Evolutionary conservation across 2,113 vertebrate species (phyloP), one percentile per base, ranked within the genome.

Genomic region (Mionectes macconnelli): DNA sequence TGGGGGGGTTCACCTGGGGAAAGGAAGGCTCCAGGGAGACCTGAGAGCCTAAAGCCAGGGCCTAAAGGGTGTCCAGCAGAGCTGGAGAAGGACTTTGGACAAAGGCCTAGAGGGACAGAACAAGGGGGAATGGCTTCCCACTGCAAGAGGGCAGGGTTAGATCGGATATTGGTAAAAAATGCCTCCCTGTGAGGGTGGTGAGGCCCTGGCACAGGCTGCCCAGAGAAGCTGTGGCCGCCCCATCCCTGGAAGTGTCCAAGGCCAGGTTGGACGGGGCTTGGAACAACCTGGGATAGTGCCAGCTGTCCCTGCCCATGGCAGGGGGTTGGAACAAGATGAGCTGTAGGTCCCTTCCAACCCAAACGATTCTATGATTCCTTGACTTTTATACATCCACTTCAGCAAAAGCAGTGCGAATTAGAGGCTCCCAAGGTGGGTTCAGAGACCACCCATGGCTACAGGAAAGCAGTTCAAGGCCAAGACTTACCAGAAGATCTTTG

Each of bases 271-370:
- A 68, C 1, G 0, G 24, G 24, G 20, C 16, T 40, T 53, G 62
- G 30, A 76, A 11, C 17, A 60, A 3, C 1, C 2, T 68, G 47
- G 40, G 3, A 0, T 2, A 35, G 30, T 27, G 70, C 39, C 22
- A 62, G 7, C 30, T 47, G 62, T 15, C 30, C 20, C 53, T 68
- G 39, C 5, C 31, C n/a, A 40, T 4, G 24, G 16, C 60, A 45
- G 23, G 16, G 19, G 16, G 7, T n/a, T 68, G 39, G 40, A n/a
- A 55, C 13, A 10, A 21, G 55, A 14, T 69, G 40, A 69, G 62
- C 30, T 89, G 22, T 7, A 49, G 23, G 30, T 13, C 40, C 40
- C 14, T 55, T 69, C 62, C 47, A 49, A 31, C 17, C 7, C 63
- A 76, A 76, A 62, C 18, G 17, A 40, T 55, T 55, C 39, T 49